Base-by-base conservation (phyloP, 2,888 invertebrate species). In the Phortica magna region DNA sequence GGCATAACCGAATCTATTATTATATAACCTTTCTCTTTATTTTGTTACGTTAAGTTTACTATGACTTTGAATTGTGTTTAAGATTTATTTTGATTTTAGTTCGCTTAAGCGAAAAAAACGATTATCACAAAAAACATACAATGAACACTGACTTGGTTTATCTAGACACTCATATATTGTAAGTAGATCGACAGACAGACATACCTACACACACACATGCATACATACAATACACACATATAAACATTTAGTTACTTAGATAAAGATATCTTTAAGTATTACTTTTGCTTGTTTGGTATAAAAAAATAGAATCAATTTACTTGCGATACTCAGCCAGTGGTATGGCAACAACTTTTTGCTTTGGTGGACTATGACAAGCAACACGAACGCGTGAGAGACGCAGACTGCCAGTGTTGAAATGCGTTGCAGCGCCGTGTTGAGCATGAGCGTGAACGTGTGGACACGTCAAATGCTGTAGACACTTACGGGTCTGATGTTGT, bases 351-450 rank as follows among this genome's bases (percentile, higher is more conserved):
- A 78, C 76, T 73, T 79, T 76, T 9, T 74, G 78, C 22, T 22
- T 83, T 75, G 90, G 90, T 17, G 90, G 90, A 77, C 88, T 90
- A 77, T 90, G 90, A 76, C 88, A 89, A 75, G 90, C 83, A 73
- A 85, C 85, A 57, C 89, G 88, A 12, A 82, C 82, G 48, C 82
- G 80, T 42, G 79, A 79, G 42, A 81, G 75, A 17, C 81, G 80
- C 61, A 82, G 75, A 14, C 83, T 82, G 75, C 81, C 81, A 67
- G 78, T 82, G 42, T 48, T 48, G 48, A 9, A 14, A 55, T 77
- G 67, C 22, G 17, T 12, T 77, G 59, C 75, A 76, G 71, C 74
- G 68, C 75, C 77, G 65, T 48, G 78, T 48, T 73, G 68, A 74
- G 75, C 76, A 14, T 39, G 2, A 7, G 41, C 41, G 19, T 68